Conservation (phyloP, 2,888 invertebrate species). For the Acronicta aceris region DNA sequence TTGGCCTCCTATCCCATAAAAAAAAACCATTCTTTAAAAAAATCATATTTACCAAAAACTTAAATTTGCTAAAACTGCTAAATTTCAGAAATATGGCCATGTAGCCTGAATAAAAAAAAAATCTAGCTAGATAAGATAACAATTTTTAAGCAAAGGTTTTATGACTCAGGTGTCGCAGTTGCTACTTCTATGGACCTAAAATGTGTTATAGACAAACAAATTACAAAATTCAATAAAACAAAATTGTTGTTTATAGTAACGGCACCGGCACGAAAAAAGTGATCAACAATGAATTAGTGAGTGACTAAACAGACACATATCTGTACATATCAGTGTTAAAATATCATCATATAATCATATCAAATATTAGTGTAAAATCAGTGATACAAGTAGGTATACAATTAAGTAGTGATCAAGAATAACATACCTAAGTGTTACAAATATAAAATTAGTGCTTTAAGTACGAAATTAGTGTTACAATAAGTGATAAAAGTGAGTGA, state of each 20-base stretch:
- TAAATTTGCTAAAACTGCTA: no score
- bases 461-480: constrained; percentile 27
- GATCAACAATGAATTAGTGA: constrained; percentile 38
- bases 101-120: no score
- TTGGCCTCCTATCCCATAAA: no score
- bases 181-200: no score
- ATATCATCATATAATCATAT: constrained; percentile 18
- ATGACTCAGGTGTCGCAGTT: no score
- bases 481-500: constrained; percentile 61
- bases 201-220: no score
- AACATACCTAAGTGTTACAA: constrained; percentile 31
- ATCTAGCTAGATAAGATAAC: no score
- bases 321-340: constrained; percentile 30
- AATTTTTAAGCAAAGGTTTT: no score
- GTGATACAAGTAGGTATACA: constrained; percentile 29
- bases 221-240: no score
- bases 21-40: no score
- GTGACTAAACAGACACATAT: constrained; percentile 16
- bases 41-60: no score
- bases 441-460: constrained; percentile 32
- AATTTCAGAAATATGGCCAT: no score
- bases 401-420: constrained; percentile 24
- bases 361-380: constrained; percentile 7
- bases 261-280: constrained; percentile 3
- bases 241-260: constrained; percentile 46